Evolutionary conservation across 2,797 vertebrate genomes (phyloP).

Genomic region (Helarctos malayanus): DNA sequence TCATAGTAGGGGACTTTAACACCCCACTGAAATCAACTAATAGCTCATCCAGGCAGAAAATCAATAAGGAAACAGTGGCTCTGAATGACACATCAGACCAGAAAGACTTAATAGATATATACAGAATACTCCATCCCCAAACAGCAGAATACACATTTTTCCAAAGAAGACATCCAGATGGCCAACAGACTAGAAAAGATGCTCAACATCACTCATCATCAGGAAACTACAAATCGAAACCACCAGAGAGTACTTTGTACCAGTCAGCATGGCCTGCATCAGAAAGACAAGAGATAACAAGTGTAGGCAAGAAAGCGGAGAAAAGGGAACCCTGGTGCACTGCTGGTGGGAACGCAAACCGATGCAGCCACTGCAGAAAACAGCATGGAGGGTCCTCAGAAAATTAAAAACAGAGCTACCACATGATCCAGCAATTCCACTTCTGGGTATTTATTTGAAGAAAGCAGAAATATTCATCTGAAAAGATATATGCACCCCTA

Average conservation of each 20-base stretch:
- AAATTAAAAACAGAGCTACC: background rate
- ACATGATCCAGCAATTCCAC: background rate
- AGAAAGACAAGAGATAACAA: background rate
- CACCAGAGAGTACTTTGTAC: background rate
- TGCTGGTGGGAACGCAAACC: background rate
- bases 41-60: background rate
- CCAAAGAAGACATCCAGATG: background rate
- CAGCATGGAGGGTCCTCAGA: background rate
- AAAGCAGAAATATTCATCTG: background rate
- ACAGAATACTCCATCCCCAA: background rate
- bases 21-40: background rate
- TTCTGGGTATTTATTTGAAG: background rate
- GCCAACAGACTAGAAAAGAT: background rate
- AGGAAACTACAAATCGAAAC: background rate
- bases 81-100: background rate
- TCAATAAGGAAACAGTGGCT: background rate
- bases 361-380: background rate
- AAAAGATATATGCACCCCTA: background rate
- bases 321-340: background rate
- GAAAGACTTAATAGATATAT: background rate
- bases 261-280: background rate
- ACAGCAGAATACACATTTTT: background rate
- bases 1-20: background rate
- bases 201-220: background rate
- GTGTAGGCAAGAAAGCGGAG: background rate